phyloP scores from a whole-genome alignment of 2,888 invertebrate species.

The Nemapogon koenigi region DNA sequence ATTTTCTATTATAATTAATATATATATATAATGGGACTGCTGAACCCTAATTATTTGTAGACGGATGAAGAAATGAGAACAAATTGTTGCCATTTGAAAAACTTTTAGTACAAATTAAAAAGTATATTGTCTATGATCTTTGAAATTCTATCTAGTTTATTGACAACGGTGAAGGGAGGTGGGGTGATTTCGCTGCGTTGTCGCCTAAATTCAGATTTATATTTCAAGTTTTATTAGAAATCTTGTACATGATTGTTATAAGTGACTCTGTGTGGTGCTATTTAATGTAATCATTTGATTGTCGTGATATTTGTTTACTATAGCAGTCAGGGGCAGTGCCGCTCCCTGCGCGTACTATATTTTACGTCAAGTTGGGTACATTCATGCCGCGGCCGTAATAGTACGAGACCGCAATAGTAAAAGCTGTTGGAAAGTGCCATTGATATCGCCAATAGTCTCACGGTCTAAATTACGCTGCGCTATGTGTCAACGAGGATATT shows the following conservation, averaged over 20 bases:
- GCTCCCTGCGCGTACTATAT: slow-evolving; percentile 47
- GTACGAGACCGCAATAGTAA: no score
- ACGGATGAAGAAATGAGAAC: no score
- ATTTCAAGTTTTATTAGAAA: slow-evolving; percentile 42
- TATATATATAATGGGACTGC: no score
- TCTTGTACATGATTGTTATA: slow-evolving; percentile 34
- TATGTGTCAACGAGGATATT: slow-evolving; percentile 36
- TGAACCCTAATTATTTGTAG: no score
- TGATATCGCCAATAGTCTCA: slow-evolving; percentile 50
- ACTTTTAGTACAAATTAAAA: neutral
- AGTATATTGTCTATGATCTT: neutral
- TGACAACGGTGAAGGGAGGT: slow-evolving; percentile 44
- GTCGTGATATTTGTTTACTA: no score
- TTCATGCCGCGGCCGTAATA: slow-evolving; percentile 56
- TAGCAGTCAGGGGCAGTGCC: slow-evolving; percentile 41
- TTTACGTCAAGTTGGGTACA: slow-evolving; percentile 58
- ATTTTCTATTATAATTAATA: no score
- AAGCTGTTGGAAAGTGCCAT: slow-evolving; percentile 63
- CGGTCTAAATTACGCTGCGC: slow-evolving; percentile 42
- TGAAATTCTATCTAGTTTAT: slow-evolving; percentile 3
- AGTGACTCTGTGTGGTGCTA: slow-evolving; percentile 39
- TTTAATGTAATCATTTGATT: slow-evolving; percentile 19
- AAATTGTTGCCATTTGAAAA: no score
- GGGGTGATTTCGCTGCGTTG: slow-evolving; percentile 58
- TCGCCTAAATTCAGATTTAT: slow-evolving; percentile 46